Conservation (phyloP, 2,113 vertebrate genomes). For the Plestiodon gilberti region DNA sequence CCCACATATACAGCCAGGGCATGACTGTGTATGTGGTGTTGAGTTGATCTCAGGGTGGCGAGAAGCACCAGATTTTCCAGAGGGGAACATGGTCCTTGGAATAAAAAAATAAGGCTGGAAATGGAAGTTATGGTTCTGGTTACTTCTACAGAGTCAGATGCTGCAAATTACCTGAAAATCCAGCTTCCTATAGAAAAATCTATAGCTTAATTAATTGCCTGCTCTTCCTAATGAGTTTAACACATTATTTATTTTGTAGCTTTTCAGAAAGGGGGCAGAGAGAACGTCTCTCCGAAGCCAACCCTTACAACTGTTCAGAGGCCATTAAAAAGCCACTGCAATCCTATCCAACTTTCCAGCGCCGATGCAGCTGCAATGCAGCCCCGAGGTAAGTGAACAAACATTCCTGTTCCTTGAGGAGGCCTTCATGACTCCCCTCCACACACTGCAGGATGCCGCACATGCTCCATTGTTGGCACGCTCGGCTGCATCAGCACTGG, state of each 20-base stretch:
- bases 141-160: constrained; percentile 60
- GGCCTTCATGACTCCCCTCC: too few species aligned
- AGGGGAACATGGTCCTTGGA: background rate
- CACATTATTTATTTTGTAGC: constrained; percentile 67
- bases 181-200: constrained; percentile 74
- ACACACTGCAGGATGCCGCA: too few species aligned
- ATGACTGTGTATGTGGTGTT: too few species aligned
- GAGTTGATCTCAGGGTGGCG: too few species aligned
- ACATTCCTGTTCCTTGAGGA: too few species aligned
- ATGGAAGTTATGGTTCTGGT: constrained; percentile 61
- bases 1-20: too few species aligned
- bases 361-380: too few species aligned
- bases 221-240: constrained; percentile 74
- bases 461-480: too few species aligned
- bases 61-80: too few species aligned
- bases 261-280: constrained; percentile 56
- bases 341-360: too few species aligned
- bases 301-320: constrained; percentile 34
- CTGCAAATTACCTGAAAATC: constrained; percentile 71
- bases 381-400: too few species aligned
- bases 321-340: constrained; percentile 50
- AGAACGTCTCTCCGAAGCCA: constrained; percentile 30
- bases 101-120: constrained; percentile 33
- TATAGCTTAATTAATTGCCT: constrained; percentile 74
- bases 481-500: too few species aligned